Base-by-base conservation (phyloP, 1,140 invertebrate genomes). In the Leptopilina clavipes region DNA sequence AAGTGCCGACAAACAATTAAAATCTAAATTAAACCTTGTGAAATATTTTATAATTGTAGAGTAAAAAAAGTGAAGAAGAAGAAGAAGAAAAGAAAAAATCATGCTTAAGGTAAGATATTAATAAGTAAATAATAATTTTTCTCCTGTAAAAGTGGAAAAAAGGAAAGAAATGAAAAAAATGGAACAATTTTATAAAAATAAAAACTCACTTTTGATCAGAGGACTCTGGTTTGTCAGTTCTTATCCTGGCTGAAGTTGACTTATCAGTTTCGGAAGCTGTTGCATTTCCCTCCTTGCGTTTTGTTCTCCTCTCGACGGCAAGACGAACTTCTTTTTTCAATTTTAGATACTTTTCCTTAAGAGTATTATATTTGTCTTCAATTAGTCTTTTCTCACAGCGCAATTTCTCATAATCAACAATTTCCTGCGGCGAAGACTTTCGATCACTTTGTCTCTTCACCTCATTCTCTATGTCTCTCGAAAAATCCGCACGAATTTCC, bases 291-390 rank as follows among this genome's bases (percentile, higher is more conserved):
- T 95, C 90, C 81, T 92, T 90, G 76, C 92, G 84, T n/a, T 85
- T 88, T 59, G 83, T 89, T 70, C 93, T 89, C 72, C 91, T 92
- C 80, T 94, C 94, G 18, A 93, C 87, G 0, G 91, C 91, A 18
- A 94, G 85, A 84, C 94, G 94, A 3, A 95, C 94, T 74, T 96
- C 95, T 9, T 93, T 94, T 84, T 96, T 96, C 31, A 96, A 86
- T n/a, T 94, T 91, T 14, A 94, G 91, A 82, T 96, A 95, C 85
- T 96, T 96, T 81, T 96, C 95, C 86, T 96, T 96, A 18, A 96
- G 88, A 73, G 93, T 95, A n/a, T 92, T 91, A 83, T 96, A 96
- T 83, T 96, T 96, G 81, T 96, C 95, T 78, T 94, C 92, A 0
- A 96, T 80, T 17, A 95, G 85, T 2, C 94, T 91, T 80, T 95